These are phyloP conservation scores for Hycleus phaleratus DNA, from an alignment of 1,140 invertebrate species.

Conservation along the genomic window DNA sequence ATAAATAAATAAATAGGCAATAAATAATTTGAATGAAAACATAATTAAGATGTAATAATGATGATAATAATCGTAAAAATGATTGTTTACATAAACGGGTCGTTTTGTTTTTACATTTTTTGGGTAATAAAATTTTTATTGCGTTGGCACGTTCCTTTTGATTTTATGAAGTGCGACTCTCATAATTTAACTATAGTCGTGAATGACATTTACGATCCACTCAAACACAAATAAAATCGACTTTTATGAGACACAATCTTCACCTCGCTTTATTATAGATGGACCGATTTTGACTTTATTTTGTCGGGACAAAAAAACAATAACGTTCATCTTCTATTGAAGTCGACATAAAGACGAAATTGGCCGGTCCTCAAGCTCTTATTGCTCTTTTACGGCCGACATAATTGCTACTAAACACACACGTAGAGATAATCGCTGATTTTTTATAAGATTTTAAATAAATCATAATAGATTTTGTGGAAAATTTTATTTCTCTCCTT, in stretches of 20 bases:
- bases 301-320: background rate
- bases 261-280: slow-evolving; percentile 16
- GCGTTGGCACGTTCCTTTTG: slow-evolving; percentile 26
- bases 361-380: background rate
- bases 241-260: slow-evolving; percentile 31
- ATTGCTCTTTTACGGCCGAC: too few relatives aligned
- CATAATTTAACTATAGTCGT: slow-evolving; percentile 24
- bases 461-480: too few relatives aligned
- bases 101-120: slow-evolving; percentile 11
- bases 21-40: too few relatives aligned
- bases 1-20: too few relatives aligned
- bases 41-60: too few relatives aligned
- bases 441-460: too few relatives aligned
- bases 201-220: slow-evolving; percentile 35
- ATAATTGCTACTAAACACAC: too few relatives aligned
- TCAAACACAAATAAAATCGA: slow-evolving; percentile 36
- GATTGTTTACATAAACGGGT: slow-evolving; percentile 28
- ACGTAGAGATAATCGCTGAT: too few relatives aligned
- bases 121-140: slow-evolving; percentile 32
- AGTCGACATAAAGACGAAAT: slow-evolving; percentile 18
- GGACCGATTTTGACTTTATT: too few relatives aligned
- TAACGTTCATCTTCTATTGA: background rate
- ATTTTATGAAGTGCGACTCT: slow-evolving; percentile 26
- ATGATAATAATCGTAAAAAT: too few relatives aligned
- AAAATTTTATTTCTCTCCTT: too few relatives aligned